Evolutionary conservation across 2,797 vertebrate species (phyloP).

Genomic region (Podarcis siculus): DNA sequence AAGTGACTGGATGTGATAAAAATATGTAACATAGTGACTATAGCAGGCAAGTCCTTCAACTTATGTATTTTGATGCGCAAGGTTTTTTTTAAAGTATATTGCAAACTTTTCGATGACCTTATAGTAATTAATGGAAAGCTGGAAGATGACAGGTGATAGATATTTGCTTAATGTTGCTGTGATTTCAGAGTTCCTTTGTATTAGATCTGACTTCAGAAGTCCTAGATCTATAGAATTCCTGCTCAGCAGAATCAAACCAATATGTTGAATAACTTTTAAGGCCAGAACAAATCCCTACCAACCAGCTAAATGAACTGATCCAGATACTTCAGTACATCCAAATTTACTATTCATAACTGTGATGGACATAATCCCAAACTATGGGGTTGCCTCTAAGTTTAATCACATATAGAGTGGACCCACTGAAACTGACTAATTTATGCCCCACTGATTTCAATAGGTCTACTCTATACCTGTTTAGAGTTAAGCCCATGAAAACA

Average conservation of each 20-base stretch:
- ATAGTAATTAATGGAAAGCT: not conserved
- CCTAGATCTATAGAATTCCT: too few relatives aligned
- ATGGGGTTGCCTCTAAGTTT: too few relatives aligned
- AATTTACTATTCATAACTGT: not conserved
- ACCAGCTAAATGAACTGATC: not conserved
- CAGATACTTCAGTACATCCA: not conserved
- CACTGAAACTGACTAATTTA: too few relatives aligned
- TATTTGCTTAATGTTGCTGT: not conserved
- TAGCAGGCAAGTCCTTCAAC: not conserved
- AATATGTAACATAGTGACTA: not conserved
- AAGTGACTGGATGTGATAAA: constrained; percentile 7
- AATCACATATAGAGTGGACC: too few relatives aligned
- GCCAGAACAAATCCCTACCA: not conserved
- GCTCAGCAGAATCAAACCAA: too few relatives aligned
- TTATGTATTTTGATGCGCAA: not conserved
- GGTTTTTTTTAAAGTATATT: not conserved
- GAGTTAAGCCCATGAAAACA: too few relatives aligned
- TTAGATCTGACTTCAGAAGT: too few relatives aligned
- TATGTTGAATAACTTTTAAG: not conserved
- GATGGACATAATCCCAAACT: not conserved
- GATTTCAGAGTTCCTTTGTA: not conserved
- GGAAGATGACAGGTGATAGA: not conserved
- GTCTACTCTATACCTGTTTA: too few relatives aligned
- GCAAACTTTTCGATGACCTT: too few relatives aligned
- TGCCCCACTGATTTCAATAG: too few relatives aligned